phyloP scores from a whole-genome alignment of 1,140 invertebrate genomes.

The Pollicipes pollicipes region DNA sequence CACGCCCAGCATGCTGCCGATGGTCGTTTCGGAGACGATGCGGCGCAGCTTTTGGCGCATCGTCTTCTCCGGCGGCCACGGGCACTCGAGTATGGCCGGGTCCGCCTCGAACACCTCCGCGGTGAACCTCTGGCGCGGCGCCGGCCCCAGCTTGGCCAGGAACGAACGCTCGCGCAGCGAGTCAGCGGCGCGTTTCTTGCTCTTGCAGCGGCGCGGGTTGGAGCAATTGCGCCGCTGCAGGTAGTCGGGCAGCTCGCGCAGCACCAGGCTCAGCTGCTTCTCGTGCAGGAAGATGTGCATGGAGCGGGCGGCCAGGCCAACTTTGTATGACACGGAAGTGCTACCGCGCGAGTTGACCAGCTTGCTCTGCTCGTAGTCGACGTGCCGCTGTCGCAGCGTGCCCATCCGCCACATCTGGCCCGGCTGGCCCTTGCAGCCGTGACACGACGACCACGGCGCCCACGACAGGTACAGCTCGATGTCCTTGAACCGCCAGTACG shows the following conservation, averaged over 20 bases:
- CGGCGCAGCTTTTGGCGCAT: background rate
- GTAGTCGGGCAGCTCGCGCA: constrained; percentile 1
- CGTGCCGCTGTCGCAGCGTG: background rate
- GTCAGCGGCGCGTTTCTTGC: background rate
- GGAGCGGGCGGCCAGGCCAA: background rate
- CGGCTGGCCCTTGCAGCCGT: background rate
- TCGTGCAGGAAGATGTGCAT: constrained; percentile 2
- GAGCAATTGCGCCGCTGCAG: background rate
- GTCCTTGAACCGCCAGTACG: background rate
- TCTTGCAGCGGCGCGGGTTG: background rate
- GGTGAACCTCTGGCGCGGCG: background rate
- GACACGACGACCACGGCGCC: background rate
- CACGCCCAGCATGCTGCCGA: background rate
- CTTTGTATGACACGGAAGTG: background rate
- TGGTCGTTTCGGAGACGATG: background rate
- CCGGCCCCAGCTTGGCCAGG: background rate
- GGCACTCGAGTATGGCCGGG: background rate
- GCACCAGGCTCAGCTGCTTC: background rate
- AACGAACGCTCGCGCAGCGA: background rate
- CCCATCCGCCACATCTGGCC: background rate
- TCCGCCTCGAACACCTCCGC: background rate
- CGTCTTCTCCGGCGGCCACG: background rate
- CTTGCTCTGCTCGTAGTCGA: background rate
- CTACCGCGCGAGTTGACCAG: background rate
- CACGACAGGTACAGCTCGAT: background rate